phyloP scores from a whole-genome alignment of 2,888 invertebrate genomes.

The Unio pictorum region DNA sequence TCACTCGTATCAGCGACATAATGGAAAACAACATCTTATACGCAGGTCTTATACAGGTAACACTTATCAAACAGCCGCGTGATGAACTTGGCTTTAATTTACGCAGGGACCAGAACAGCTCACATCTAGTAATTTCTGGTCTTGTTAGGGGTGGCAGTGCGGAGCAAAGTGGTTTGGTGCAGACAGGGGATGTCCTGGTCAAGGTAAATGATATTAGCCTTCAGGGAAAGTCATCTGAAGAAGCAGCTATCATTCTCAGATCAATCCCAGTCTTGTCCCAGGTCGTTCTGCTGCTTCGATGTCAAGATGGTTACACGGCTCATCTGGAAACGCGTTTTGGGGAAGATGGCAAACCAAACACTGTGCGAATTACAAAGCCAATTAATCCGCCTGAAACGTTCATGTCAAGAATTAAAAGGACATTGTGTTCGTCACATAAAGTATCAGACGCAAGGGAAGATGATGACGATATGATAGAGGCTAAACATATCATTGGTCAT shows the following conservation, averaged over 20 bases:
- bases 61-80: constrained; percentile 49
- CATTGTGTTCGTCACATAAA: too few relatives aligned
- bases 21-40: too few relatives aligned
- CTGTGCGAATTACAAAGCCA: constrained; percentile 50
- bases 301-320: constrained; percentile 56
- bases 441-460: too few relatives aligned
- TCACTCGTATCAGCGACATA: too few relatives aligned
- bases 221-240: constrained; percentile 54
- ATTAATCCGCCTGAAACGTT: constrained; percentile 2
- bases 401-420: too few relatives aligned
- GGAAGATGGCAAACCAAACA: constrained; percentile 54
- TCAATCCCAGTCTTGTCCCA: constrained; percentile 49
- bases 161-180: constrained; percentile 56
- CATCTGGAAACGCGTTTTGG: constrained; percentile 58
- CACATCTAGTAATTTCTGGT: constrained; percentile 53
- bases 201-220: constrained; percentile 58
- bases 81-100: constrained; percentile 60
- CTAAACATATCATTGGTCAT: too few relatives aligned
- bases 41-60: constrained; percentile 42
- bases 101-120: constrained; percentile 46
- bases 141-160: constrained; percentile 59
- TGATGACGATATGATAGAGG: too few relatives aligned
- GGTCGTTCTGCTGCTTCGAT: constrained; percentile 55
- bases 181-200: constrained; percentile 61
- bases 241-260: constrained; percentile 48